phyloP scores from a whole-genome alignment of 2,797 vertebrate genomes.

The Mus minutoides region DNA sequence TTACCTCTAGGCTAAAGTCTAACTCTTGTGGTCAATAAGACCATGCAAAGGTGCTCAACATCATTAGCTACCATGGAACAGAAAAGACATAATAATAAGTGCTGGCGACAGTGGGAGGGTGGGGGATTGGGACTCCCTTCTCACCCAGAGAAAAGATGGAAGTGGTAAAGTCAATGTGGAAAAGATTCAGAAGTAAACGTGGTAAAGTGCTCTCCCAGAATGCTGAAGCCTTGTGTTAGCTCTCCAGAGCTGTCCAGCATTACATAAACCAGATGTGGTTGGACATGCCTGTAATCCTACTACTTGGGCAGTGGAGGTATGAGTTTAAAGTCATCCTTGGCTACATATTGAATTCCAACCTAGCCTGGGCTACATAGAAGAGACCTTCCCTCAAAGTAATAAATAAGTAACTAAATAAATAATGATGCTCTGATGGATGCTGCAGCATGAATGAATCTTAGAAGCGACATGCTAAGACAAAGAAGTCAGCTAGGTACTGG shows the following conservation, averaged over 20 bases:
- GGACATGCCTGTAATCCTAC: neutral
- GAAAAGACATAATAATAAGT: neutral
- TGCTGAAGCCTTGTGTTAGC: neutral
- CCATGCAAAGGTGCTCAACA: neutral
- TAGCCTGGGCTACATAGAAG: neutral
- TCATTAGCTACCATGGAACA: neutral
- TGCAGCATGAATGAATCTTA: neutral
- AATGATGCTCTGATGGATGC: neutral
- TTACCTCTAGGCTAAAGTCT: neutral
- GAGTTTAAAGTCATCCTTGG: neutral
- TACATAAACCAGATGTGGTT: neutral
- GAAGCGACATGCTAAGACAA: neutral
- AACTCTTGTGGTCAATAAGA: accelerated
- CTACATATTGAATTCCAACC: neutral
- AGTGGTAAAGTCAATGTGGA: neutral
- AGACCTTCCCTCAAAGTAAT: neutral
- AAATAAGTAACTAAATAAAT: neutral
- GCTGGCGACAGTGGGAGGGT: accelerated
- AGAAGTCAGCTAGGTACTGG: neutral
- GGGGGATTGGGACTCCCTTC: neutral
- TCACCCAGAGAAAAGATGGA: neutral
- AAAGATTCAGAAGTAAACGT: neutral
- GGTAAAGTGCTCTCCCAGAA: neutral
- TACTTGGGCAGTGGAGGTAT: too few relatives aligned
- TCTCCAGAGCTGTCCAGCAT: neutral